These are phyloP conservation scores for Eurytoma californica DNA, from an alignment of 2,888 invertebrate genomes.

Conservation along the genomic window DNA sequence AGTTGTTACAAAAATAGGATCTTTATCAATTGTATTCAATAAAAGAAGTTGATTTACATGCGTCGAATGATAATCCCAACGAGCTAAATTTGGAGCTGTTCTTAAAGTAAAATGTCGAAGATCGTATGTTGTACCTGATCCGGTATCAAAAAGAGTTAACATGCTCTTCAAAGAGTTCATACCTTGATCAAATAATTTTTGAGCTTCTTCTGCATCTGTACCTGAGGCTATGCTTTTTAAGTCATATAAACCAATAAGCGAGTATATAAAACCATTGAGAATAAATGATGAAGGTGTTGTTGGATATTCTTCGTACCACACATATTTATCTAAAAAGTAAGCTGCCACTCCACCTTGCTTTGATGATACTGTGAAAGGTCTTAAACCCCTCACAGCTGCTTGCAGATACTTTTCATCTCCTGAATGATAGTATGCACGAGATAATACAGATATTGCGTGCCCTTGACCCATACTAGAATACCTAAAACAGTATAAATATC, in stretches of 20 bases:
- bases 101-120: conserved; percentile 93
- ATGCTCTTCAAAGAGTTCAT: conserved; percentile 91
- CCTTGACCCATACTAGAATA: conserved; percentile 99
- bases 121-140: conserved; percentile 97
- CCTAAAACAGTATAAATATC: conserved; percentile 73
- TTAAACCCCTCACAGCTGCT: conserved; percentile 88
- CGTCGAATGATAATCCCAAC: conserved; percentile 99
- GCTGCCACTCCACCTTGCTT: conserved; percentile 89
- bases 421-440: conserved; percentile 91
- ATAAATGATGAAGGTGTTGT: conserved; percentile 96
- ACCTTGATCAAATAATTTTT: conserved; percentile 87
- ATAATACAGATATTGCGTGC: conserved; percentile 95
- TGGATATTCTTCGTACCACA: conserved; percentile 99
- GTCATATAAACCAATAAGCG: conserved; percentile 96
- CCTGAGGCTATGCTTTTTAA: conserved; percentile 87
- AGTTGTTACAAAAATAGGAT: conserved; percentile 87
- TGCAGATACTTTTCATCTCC: conserved; percentile 86
- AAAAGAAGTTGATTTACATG: conserved; percentile 97
- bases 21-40: conserved; percentile 89
- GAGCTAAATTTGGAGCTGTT: conserved; percentile 93
- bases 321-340: conserved; percentile 88
- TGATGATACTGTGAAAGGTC: conserved; percentile 85
- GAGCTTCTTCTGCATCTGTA: conserved; percentile 83
- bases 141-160: conserved; percentile 94
- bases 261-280: conserved; percentile 98